These are phyloP conservation scores for Lamellibrachia columna DNA, from an alignment of 2,888 invertebrate species.

Conservation along the genomic window DNA sequence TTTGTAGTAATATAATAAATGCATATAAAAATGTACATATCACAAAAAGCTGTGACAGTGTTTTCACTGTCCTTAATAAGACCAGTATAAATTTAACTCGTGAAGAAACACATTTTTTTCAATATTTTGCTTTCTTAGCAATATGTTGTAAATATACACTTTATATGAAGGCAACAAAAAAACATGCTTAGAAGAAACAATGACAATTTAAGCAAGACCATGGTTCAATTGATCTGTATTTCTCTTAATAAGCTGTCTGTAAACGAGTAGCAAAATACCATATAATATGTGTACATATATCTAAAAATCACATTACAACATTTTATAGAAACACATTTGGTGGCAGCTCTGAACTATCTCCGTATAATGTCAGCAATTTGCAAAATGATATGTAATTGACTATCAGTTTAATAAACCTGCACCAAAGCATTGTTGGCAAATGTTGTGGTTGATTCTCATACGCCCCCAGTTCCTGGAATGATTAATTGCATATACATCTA, in stretches of 20 bases:
- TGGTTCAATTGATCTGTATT: not conserved
- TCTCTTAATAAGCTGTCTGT: not conserved
- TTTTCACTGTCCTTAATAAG: too few relatives aligned
- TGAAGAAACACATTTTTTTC: too few relatives aligned
- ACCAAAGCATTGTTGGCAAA: not conserved
- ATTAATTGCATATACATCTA: not conserved
- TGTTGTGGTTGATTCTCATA: not conserved
- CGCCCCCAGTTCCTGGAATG: not conserved
- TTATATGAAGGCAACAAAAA: not conserved
- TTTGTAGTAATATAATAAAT: too few relatives aligned
- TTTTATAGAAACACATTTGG: not conserved
- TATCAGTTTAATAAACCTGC: not conserved
- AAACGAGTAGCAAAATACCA: not conserved
- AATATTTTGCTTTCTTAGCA: too few relatives aligned
- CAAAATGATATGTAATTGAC: not conserved
- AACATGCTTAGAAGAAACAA: not conserved
- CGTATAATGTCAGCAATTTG: not conserved
- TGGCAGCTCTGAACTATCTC: not conserved
- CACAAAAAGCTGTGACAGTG: too few relatives aligned
- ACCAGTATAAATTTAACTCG: too few relatives aligned
- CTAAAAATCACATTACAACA: not conserved
- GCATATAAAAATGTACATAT: too few relatives aligned
- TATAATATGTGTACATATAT: not conserved
- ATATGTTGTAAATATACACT: too few relatives aligned
- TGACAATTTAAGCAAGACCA: not conserved